Percentiles rank a stretch among this genome's conserved stretches.
phyloP scores from a whole-genome alignment of 1,140 invertebrate species.

The Halesus radiatus region DNA sequence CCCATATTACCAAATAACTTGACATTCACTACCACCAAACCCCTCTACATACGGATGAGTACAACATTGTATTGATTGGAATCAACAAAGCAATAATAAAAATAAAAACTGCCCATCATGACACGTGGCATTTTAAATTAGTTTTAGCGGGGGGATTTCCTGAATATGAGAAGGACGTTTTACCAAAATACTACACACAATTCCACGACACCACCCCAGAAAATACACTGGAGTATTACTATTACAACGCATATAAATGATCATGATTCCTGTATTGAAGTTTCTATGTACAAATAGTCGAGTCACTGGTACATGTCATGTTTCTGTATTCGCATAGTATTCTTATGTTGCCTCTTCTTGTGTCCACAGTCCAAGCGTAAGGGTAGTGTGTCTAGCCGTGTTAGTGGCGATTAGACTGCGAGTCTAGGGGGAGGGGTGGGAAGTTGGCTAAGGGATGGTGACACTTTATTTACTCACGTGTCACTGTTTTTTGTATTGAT shows the following conservation, averaged over 20 bases:
- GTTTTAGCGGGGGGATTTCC: not conserved
- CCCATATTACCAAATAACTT: too few relatives aligned
- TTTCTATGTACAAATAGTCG: too few relatives aligned
- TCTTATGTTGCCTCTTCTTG: not conserved
- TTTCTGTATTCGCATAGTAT: too few relatives aligned
- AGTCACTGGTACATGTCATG: too few relatives aligned
- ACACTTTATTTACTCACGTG: constrained; percentile 57
- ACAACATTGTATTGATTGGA: too few relatives aligned
- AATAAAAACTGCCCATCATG: not conserved
- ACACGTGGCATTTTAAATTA: constrained; percentile 14
- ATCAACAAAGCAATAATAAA: not conserved
- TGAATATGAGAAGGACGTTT: not conserved
- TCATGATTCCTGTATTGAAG: too few relatives aligned
- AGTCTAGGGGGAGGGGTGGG: constrained; percentile 16
- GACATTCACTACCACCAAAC: too few relatives aligned
- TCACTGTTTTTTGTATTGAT: constrained; percentile 57
- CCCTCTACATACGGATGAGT: too few relatives aligned
- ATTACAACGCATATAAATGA: too few relatives aligned
- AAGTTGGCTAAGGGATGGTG: constrained; percentile 26
- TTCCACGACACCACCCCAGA: not conserved
- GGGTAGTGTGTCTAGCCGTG: not conserved
- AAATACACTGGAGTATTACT: too few relatives aligned
- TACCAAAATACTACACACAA: constrained; percentile 4
- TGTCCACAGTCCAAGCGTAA: not conserved
- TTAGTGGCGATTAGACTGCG: constrained; percentile 14